Percentiles rank a stretch among this genome's conserved stretches.
Evolutionary conservation across 2,888 invertebrate species (phyloP).

Genomic region (Agelastica alni): DNA sequence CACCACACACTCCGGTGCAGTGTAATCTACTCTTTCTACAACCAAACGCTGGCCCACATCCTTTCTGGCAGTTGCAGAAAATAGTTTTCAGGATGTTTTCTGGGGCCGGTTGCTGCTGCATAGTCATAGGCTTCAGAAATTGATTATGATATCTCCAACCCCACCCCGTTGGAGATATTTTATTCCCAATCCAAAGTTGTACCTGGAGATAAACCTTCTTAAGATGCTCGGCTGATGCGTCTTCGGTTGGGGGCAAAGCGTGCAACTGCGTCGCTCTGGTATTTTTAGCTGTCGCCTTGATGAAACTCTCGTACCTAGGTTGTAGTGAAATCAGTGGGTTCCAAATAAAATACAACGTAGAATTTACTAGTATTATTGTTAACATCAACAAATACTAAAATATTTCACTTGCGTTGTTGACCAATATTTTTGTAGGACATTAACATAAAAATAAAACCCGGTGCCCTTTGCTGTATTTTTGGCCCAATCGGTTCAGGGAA

Average conservation of each 20-base stretch:
- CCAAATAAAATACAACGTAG: too few species aligned
- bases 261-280: too few species aligned
- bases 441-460: constrained; percentile 56
- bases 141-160: constrained; percentile 1
- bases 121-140: neutral
- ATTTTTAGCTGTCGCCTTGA: too few species aligned
- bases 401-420: too few species aligned
- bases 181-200: neutral
- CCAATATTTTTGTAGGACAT: constrained; percentile 15
- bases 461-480: constrained; percentile 59
- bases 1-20: too few species aligned
- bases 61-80: neutral
- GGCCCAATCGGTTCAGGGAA: constrained; percentile 71
- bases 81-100: neutral
- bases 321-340: too few species aligned
- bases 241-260: too few species aligned
- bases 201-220: too few species aligned
- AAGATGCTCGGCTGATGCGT: too few species aligned
- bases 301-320: too few species aligned
- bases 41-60: neutral
- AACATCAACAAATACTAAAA: too few species aligned
- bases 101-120: neutral
- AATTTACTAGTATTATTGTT: too few species aligned
- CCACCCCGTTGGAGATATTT: neutral
- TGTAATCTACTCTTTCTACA: constrained; percentile 14